These are phyloP conservation scores for Eutolmus rufibarbis DNA, from an alignment of 2,888 invertebrate species.

Conservation along the genomic window DNA sequence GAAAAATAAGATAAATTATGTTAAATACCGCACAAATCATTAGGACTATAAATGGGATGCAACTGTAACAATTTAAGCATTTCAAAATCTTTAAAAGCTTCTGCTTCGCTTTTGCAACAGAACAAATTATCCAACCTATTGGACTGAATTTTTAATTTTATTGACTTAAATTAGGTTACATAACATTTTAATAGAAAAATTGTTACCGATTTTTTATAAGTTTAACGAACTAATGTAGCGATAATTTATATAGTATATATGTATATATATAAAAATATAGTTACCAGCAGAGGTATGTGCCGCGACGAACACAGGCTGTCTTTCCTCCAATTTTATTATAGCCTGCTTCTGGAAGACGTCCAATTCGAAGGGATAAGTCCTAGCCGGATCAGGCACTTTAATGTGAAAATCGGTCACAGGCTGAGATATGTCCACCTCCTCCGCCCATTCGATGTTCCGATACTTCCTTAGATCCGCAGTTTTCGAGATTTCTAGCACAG, in stretches of 20 bases:
- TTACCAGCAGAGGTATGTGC: conserved; percentile 96
- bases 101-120: too few relatives aligned
- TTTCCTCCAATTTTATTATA: conserved; percentile 90
- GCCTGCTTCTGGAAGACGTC: conserved; percentile 98
- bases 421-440: conserved; percentile 81
- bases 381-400: conserved; percentile 83
- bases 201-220: neutral
- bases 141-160: too few relatives aligned
- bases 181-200: neutral
- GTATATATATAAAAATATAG: neutral
- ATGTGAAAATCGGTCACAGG: conserved; percentile 84
- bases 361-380: conserved; percentile 87
- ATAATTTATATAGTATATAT: neutral
- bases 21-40: neutral
- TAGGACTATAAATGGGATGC: neutral
- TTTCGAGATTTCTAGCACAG: conserved; percentile 55
- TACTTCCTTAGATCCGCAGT: conserved; percentile 54
- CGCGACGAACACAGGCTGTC: conserved; percentile 96
- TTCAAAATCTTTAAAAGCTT: too few relatives aligned
- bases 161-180: too few relatives aligned
- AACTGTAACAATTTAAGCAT: too few relatives aligned
- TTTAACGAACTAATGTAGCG: too few relatives aligned
- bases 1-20: neutral
- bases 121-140: too few relatives aligned
- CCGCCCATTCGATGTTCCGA: conserved; percentile 75